Evolutionary conservation across 2,797 vertebrate species (phyloP).

Genomic region (Propithecus deckenii): DNA sequence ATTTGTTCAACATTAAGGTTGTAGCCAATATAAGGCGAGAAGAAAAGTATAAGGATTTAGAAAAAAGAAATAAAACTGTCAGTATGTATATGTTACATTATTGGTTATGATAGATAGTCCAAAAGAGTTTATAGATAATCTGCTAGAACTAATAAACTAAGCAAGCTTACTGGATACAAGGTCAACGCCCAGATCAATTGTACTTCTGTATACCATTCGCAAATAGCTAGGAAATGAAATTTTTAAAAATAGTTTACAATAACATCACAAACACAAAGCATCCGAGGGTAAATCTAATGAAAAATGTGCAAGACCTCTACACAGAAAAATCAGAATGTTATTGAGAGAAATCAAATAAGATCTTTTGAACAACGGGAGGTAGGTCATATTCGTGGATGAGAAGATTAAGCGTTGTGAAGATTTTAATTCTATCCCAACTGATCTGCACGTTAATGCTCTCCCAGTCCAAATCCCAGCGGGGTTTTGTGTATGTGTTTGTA

Average conservation of each 20-base stretch:
- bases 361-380: not conserved
- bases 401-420: not conserved
- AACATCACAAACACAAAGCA: not conserved
- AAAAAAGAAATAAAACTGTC: not conserved
- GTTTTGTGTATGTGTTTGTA: not conserved
- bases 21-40: not conserved
- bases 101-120: accelerated
- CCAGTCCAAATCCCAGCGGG: not conserved
- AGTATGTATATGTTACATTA: accelerated
- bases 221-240: not conserved
- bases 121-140: not conserved
- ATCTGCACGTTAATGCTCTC: accelerated
- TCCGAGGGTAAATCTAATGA: not conserved
- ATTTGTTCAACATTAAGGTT: not conserved
- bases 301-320: accelerated
- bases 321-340: not conserved
- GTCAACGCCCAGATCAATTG: not conserved
- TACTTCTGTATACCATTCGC: not conserved
- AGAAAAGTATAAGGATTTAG: accelerated
- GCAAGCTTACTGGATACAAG: not conserved
- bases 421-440: not conserved
- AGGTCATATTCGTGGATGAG: accelerated
- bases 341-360: not conserved
- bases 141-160: not conserved
- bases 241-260: not conserved